A percentile compares a stretch with the other conserved stretches of the same genome.
phyloP scores from a whole-genome alignment of 92 coral and sea anemone genomes.

The Desmophyllum pertusum region DNA sequence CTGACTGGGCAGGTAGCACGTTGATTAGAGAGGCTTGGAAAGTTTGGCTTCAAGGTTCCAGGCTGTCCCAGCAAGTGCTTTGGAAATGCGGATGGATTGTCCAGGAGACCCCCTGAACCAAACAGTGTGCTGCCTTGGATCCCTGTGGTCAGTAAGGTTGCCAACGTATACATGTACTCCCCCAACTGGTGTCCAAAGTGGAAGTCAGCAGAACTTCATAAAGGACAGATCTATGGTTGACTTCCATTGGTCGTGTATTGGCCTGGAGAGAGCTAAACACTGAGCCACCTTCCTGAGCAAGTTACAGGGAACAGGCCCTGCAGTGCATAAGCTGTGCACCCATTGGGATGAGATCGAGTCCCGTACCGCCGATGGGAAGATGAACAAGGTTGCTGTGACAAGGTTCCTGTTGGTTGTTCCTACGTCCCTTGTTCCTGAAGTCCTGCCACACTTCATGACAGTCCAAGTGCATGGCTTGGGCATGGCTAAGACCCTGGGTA shows the following conservation, averaged over 20 bases:
- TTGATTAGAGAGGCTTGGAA: too few species aligned
- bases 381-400: too few species aligned
- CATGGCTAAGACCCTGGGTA: constrained; percentile 42
- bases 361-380: constrained; percentile 40
- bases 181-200: too few species aligned
- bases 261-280: constrained; percentile 28
- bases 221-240: constrained; percentile 33
- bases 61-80: constrained; percentile 30
- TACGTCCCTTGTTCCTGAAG: constrained; percentile 22
- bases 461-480: constrained; percentile 55
- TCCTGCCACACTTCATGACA: constrained; percentile 33
- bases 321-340: too few species aligned
- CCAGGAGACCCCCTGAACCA: constrained; percentile 42
- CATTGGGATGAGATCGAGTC: too few species aligned
- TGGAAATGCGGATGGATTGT: too few species aligned
- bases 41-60: constrained; percentile 28
- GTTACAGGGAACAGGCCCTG: too few species aligned
- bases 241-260: constrained; percentile 37
- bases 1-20: constrained; percentile 28
- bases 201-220: constrained; percentile 26
- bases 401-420: too few species aligned
- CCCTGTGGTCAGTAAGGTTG: constrained; percentile 10
- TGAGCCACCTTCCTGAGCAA: too few species aligned
- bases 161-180: too few species aligned
- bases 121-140: background rate